phyloP scores from a whole-genome alignment of 2,797 vertebrate genomes.

The Mormyrops attenuatus region DNA sequence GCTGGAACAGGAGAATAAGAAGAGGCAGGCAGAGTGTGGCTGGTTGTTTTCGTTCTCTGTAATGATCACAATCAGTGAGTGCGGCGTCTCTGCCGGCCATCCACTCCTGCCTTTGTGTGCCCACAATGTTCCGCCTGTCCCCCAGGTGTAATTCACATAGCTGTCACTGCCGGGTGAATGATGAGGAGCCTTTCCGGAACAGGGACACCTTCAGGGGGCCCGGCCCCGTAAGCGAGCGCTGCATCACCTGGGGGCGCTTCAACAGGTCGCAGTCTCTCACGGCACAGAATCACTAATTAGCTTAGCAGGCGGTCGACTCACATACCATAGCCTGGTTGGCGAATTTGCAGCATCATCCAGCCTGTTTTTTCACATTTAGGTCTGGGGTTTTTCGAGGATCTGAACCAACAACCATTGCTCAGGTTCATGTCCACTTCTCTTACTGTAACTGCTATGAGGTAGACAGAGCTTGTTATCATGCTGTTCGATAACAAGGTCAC shows the following conservation, averaged over 20 bases:
- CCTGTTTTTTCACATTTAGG: background rate
- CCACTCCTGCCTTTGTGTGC: background rate
- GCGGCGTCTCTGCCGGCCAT: background rate
- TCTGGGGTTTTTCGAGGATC: background rate
- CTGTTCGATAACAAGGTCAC: background rate
- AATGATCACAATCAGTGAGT: background rate
- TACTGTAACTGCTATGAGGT: background rate
- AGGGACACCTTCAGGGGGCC: background rate
- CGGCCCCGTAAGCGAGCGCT: background rate
- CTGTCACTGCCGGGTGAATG: background rate
- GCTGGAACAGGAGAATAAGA: background rate
- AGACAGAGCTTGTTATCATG: background rate
- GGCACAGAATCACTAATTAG: background rate
- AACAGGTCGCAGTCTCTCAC: background rate
- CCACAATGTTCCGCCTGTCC: background rate
- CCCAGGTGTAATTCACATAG: constrained; percentile 3
- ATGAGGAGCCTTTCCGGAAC: background rate
- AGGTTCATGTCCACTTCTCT: background rate
- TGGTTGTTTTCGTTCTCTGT: background rate
- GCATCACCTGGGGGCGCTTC: background rate
- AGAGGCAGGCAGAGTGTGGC: background rate
- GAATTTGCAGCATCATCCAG: background rate
- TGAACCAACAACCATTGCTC: background rate
- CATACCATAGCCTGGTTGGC: background rate
- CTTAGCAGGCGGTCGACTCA: background rate